A percentile compares a stretch with the other conserved stretches of the same genome.
These are phyloP conservation scores for Bujurquina vittata DNA, from an alignment of 2,113 vertebrate species.

Conservation along the genomic window DNA sequence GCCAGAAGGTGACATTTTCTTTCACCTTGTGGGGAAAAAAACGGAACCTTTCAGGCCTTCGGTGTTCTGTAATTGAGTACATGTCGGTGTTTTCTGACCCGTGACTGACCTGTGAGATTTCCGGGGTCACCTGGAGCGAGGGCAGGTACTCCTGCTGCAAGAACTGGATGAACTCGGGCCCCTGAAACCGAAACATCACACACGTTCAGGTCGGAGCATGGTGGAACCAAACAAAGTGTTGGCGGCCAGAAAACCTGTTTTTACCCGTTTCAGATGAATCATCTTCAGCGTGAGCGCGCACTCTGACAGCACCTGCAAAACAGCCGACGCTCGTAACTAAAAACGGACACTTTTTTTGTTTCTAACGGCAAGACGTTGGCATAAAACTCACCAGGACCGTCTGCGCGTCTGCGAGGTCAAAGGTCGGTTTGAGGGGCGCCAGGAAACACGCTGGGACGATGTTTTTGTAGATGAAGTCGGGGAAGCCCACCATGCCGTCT, in stretches of 20 bases:
- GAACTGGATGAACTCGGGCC: conserved; percentile 94
- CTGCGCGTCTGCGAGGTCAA: conserved; percentile 96
- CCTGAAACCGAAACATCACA: conserved; percentile 73
- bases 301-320: conserved; percentile 91
- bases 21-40: no score
- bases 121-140: conserved; percentile 92
- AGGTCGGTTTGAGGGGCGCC: conserved; percentile 95
- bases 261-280: conserved; percentile 93
- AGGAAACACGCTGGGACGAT: conserved; percentile 97
- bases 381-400: conserved; percentile 88
- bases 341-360: background rate
- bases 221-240: background rate
- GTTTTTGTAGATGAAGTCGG: conserved; percentile 98
- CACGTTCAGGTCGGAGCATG: background rate
- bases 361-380: background rate
- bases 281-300: conserved; percentile 94
- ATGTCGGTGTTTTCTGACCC: no score
- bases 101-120: conserved; percentile 90
- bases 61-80: no score
- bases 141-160: conserved; percentile 96
- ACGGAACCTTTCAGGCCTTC: no score
- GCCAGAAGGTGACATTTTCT: no score
- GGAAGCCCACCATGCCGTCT: conserved; percentile 95
- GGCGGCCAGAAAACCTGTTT: background rate
- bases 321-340: background rate